Evolutionary conservation across 2,888 invertebrate species (phyloP).

Genomic region (Orchesellides sinensis): DNA sequence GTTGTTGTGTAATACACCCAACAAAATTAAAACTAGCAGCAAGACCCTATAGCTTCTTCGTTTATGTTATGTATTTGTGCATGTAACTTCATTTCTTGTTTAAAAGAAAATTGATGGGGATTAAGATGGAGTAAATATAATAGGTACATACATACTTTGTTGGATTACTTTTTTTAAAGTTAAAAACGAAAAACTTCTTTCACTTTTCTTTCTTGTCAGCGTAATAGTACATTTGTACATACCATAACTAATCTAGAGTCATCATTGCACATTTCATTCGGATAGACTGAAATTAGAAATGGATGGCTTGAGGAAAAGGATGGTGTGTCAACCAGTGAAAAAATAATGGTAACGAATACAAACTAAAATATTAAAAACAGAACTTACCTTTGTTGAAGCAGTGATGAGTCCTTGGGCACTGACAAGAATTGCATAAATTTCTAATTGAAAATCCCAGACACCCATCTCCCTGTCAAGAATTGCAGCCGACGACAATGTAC

Average conservation of each 20-base stretch:
- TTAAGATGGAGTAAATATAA: not conserved
- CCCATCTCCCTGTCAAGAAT: conserved; percentile 91
- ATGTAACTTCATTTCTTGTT: too few species aligned
- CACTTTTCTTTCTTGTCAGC: too few species aligned
- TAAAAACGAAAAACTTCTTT: too few species aligned
- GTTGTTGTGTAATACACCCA: too few species aligned
- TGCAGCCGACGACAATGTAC: conserved; percentile 90
- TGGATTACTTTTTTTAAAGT: too few species aligned
- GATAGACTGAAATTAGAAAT: not conserved
- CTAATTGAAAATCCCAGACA: conserved; percentile 88
- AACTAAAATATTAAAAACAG: not conserved
- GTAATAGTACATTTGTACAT: too few species aligned
- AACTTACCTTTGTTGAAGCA: conserved; percentile 89
- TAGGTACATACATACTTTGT: not conserved
- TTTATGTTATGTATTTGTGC: too few species aligned
- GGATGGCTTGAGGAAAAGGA: not conserved
- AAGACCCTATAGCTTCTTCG: too few species aligned
- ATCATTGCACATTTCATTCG: not conserved
- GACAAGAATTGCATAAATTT: conserved; percentile 89
- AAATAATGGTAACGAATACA: not conserved
- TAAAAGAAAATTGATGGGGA: not conserved
- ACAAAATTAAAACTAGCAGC: too few species aligned
- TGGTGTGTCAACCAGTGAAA: not conserved
- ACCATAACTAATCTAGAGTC: too few species aligned
- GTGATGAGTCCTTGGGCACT: conserved; percentile 84